phyloP scores from a whole-genome alignment of 1,140 invertebrate genomes.

The Zaprionus nigranus region DNA sequence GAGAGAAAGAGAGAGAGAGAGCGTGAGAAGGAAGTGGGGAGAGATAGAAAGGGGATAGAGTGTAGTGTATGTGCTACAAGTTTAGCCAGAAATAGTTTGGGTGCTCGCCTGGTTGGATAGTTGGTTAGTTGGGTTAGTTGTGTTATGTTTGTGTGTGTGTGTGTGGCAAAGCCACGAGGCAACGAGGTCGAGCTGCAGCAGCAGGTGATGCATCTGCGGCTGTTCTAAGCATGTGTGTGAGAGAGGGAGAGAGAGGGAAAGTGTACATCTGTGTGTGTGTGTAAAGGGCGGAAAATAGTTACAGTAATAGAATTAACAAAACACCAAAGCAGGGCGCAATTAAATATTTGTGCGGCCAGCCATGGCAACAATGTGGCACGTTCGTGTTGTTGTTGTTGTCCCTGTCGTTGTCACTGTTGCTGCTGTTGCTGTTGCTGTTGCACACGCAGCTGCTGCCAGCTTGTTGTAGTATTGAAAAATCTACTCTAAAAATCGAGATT shows the following conservation, averaged over 20 bases:
- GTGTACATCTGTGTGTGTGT: slow-evolving; percentile 20
- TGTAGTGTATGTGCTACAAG: not conserved
- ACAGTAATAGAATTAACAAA: slow-evolving; percentile 73
- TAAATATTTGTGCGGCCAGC: slow-evolving; percentile 63
- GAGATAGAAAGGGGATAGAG: not conserved
- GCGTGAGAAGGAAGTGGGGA: not conserved
- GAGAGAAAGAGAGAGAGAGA: not conserved
- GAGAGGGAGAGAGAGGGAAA: not conserved
- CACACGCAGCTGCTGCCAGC: not conserved
- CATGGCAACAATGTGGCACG: slow-evolving; percentile 34
- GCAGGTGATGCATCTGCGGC: slow-evolving; percentile 55
- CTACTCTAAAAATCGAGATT: slow-evolving; percentile 11
- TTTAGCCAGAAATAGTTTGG: slow-evolving; percentile 23
- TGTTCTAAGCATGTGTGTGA: slow-evolving; percentile 10
- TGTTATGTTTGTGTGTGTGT: slow-evolving; percentile 18
- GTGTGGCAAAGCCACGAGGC: slow-evolving; percentile 25
- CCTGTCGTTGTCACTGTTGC: not conserved
- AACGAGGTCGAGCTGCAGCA: slow-evolving; percentile 40
- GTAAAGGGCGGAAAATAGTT: slow-evolving; percentile 51
- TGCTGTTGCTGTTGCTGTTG: not conserved
- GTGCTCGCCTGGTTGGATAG: slow-evolving; percentile 17
- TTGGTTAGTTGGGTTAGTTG: slow-evolving; percentile 41
- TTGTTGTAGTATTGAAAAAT: not conserved
- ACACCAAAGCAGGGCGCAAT: slow-evolving; percentile 57
- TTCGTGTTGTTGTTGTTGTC: not conserved